These are phyloP conservation scores for Scomber japonicus DNA, from an alignment of 2,113 vertebrate species.

Conservation along the genomic window DNA sequence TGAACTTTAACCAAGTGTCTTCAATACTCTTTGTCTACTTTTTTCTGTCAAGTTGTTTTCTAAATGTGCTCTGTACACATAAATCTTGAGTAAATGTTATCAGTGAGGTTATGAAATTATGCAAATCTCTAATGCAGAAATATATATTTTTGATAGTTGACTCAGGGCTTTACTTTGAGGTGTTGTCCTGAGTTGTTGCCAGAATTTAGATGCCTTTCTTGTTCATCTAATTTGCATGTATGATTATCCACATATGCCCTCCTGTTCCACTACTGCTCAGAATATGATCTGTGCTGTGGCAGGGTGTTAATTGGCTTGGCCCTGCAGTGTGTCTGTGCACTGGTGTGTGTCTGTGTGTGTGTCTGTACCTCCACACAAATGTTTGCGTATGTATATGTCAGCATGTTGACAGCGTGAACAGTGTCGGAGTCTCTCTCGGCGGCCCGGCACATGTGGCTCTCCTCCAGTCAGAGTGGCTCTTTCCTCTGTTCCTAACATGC, in stretches of 20 bases:
- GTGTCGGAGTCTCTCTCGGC: conserved; percentile 58
- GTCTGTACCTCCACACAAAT: conserved; percentile 51
- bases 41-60: neutral
- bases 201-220: conserved; percentile 57
- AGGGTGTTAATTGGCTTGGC: conserved; percentile 84
- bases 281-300: conserved; percentile 76
- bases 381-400: conserved; percentile 79
- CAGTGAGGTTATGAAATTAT: neutral
- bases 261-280: conserved; percentile 62
- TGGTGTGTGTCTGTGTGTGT: conserved; percentile 45
- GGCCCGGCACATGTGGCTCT: conserved; percentile 69
- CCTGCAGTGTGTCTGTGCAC: conserved; percentile 61
- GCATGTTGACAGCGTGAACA: conserved; percentile 72
- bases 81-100: neutral
- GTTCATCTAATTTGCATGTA: conserved; percentile 78
- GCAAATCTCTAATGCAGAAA: neutral
- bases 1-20: neutral
- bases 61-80: neutral
- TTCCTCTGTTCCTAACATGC: conserved; percentile 73
- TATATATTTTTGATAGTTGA: neutral
- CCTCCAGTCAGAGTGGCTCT: conserved; percentile 60
- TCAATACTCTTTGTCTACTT: neutral
- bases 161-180: conserved; percentile 19
- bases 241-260: conserved; percentile 76
- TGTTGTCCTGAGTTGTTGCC: conserved; percentile 45